A percentile compares a stretch with the other conserved stretches of the same genome.
These are phyloP conservation scores for Diarsia mendica DNA, from an alignment of 2,888 invertebrate species.

Conservation along the genomic window DNA sequence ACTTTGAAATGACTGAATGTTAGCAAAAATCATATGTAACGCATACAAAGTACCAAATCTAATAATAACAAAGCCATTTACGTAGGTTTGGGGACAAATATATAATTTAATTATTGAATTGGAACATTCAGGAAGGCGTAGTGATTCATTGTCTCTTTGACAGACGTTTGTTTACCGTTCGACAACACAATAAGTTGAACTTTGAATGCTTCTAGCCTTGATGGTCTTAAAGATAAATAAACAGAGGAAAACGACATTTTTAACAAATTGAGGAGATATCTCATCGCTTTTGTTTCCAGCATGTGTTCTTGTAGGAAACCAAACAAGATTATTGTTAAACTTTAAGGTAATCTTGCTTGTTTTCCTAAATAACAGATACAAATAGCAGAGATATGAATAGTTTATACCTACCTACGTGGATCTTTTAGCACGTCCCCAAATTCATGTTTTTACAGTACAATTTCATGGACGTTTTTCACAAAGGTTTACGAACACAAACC, in stretches of 20 bases:
- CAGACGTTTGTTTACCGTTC: background rate
- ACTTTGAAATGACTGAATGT: too few species aligned
- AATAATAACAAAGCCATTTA: slow-evolving; percentile 36
- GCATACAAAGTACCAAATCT: slow-evolving; percentile 6
- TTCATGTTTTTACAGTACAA: background rate
- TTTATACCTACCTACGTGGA: background rate
- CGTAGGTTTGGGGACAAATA: slow-evolving; percentile 23
- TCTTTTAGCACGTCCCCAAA: background rate
- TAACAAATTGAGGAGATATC: background rate
- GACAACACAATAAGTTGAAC: slow-evolving; percentile 24
- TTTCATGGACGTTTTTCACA: background rate
- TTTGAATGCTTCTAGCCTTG: slow-evolving; percentile 23
- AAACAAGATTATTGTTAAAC: background rate
- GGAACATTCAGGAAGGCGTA: slow-evolving; percentile 8
- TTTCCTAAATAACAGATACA: background rate
- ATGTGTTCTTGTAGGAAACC: background rate
- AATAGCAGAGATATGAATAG: background rate
- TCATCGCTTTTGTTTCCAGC: background rate
- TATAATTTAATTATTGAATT: slow-evolving; percentile 45
- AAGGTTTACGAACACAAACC: background rate
- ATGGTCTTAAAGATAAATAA: slow-evolving; percentile 11
- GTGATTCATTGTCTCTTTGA: slow-evolving; percentile 4
- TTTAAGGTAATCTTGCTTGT: too few species aligned
- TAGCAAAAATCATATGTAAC: background rate
- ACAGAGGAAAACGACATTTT: slow-evolving; percentile 24